A percentile compares a stretch with the other conserved stretches of the same genome.
Conservation (phyloP, 2,888 invertebrate species). For the Eretmocerus hayati region DNA sequence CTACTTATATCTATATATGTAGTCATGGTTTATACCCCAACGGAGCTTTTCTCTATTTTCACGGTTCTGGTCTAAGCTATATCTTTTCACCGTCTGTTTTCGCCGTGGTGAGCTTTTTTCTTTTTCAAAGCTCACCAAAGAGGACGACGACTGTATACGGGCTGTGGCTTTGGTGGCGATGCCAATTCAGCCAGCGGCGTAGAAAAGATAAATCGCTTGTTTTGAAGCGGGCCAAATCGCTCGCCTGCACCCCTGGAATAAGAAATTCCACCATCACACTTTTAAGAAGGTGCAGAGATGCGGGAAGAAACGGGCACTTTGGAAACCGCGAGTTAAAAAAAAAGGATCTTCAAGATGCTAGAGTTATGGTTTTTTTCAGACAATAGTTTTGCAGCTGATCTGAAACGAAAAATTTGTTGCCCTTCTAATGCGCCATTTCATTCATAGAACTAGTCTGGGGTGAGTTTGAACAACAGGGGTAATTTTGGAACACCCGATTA, state of each 20-base stretch:
- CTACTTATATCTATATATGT: too few species aligned
- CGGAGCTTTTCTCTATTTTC: too few species aligned
- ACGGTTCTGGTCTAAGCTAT: slow-evolving; percentile 29
- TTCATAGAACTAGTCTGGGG: too few species aligned
- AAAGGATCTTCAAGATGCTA: too few species aligned
- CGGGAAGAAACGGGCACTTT: slow-evolving; percentile 23
- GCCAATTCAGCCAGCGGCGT: slow-evolving; percentile 36
- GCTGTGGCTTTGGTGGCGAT: slow-evolving; percentile 24
- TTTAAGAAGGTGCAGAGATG: slow-evolving; percentile 25
- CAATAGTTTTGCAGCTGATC: not conserved
- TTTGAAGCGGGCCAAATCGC: slow-evolving; percentile 34
- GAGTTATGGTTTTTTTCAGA: too few species aligned
- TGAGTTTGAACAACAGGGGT: too few species aligned
- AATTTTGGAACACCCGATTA: too few species aligned
- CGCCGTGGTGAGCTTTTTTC: slow-evolving; percentile 24
- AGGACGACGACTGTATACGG: slow-evolving; percentile 22
- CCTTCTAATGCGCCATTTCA: too few species aligned
- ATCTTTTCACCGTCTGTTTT: slow-evolving; percentile 30
- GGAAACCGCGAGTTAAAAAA: not conserved
- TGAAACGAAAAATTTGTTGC: too few species aligned
- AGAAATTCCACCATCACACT: slow-evolving; percentile 15
- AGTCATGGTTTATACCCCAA: too few species aligned
- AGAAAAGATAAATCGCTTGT: slow-evolving; percentile 44
- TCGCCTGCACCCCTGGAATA: slow-evolving; percentile 27
- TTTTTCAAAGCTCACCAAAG: slow-evolving; percentile 28